Evolutionary conservation across 1,140 invertebrate genomes (phyloP).

Genomic region (Magallana ariakensis): DNA sequence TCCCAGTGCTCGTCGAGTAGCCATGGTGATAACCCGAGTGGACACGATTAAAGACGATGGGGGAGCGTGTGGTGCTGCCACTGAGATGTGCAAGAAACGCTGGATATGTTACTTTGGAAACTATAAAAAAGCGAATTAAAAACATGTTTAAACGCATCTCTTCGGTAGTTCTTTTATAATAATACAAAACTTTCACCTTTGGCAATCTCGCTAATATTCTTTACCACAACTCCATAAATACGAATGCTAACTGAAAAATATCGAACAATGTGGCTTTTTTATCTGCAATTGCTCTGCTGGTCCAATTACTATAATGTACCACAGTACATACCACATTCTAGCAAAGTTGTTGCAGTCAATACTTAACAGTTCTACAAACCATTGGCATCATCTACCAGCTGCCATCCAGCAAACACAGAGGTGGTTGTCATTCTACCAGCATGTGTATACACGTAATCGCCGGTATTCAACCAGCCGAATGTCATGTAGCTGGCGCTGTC

Average conservation of each 20-base stretch:
- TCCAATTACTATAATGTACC: too few relatives aligned
- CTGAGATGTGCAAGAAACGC: background rate
- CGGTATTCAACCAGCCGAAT: background rate
- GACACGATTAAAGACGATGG: background rate
- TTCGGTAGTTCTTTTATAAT: too few relatives aligned
- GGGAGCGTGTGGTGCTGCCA: background rate
- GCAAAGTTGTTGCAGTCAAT: too few relatives aligned
- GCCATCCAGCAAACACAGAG: constrained; percentile 19
- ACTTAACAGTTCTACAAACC: background rate
- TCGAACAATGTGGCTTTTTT: too few relatives aligned
- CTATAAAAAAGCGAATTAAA: background rate
- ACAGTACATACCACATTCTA: too few relatives aligned
- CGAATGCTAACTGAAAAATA: too few relatives aligned
- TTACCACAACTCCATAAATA: too few relatives aligned
- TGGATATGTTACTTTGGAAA: background rate
- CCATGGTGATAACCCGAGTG: background rate
- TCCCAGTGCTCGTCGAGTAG: background rate
- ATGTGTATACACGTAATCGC: background rate
- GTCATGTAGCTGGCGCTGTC: constrained; percentile 10
- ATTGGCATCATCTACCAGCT: background rate
- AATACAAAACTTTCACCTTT: too few relatives aligned
- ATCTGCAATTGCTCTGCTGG: too few relatives aligned
- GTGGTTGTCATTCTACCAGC: background rate
- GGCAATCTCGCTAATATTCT: too few relatives aligned
- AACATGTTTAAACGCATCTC: too few relatives aligned